phyloP scores from a whole-genome alignment of 2,797 vertebrate genomes.

The Myiothlypis coronata region DNA sequence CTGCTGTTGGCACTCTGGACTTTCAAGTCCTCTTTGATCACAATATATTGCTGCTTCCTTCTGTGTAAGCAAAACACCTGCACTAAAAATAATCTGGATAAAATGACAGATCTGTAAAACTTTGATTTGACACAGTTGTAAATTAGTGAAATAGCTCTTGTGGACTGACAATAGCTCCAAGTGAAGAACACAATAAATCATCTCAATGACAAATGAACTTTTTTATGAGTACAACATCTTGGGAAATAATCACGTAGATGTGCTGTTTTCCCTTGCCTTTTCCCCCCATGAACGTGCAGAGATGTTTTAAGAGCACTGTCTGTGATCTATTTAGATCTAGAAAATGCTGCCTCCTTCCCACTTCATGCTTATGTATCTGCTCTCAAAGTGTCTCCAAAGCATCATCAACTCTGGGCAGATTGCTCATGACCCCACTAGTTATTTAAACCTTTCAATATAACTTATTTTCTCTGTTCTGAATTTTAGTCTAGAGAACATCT shows the following conservation, averaged over 20 bases:
- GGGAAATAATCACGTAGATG: neutral
- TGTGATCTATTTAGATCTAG: neutral
- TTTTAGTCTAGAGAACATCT: constrained; percentile 11
- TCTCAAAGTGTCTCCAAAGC: neutral
- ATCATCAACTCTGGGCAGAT: neutral
- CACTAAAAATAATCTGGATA: neutral
- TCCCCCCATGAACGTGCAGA: neutral
- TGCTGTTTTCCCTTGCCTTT: neutral
- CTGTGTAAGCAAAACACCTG: neutral
- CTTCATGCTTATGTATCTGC: neutral
- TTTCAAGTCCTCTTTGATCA: neutral
- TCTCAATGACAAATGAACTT: neutral
- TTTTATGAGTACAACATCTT: neutral
- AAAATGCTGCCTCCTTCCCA: neutral
- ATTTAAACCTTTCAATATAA: neutral
- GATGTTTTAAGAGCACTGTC: neutral
- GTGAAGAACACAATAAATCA: neutral
- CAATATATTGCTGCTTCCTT: neutral
- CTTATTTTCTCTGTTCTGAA: neutral
- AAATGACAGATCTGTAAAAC: neutral
- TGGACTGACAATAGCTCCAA: neutral
- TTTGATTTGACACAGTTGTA: neutral
- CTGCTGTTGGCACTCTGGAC: neutral
- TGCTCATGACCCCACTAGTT: neutral
- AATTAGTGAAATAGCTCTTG: neutral